Base-by-base conservation (phyloP, 2,888 invertebrate species). In the Parelbella ahira region DNA sequence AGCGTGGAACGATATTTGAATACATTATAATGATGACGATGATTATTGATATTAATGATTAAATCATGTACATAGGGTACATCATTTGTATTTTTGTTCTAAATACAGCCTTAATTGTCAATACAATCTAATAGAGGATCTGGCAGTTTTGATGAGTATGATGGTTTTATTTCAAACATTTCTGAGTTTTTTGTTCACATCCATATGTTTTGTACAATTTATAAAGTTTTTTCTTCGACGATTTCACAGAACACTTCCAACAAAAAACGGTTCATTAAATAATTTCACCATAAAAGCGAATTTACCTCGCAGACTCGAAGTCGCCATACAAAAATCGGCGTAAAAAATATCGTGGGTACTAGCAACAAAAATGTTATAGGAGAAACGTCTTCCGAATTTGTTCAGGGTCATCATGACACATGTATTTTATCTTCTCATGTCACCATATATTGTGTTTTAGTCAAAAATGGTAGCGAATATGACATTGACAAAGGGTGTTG, bases 401-500 rank as follows among this genome's bases (percentile, higher is more conserved):
- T 68, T 63, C n/a, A 60, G 64, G 70, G 76, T 84, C 83, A 86
- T 71, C 73, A 56, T 86, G 84, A 84, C 68, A 69, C 45, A 11
- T 52, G 52, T 48, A 51, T 66, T 63, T 67, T 49, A 60, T 54
- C 63, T 63, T 68, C 80, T 68, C 69, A 75, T 83, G 81, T 84
- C 86, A 81, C 80, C 82, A 72, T 74, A 59, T 51, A 78, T 80
- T 80, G 75, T 80, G 53, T 49, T 56, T 55, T 62, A 58, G 59
- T 60, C 61, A 56, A 63, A 63, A 78, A 83, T 84, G 70, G 84
- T 83, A 84, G 81, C 83, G 63, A 71, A 70, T 61, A 60, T 72
- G 78, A 80, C 77, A 73, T 62, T 81, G 79, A 84, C 80, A 86
- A 83, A 81, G 77, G 80, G 68, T 77, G 73, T 78, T 76, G 74